Base-by-base conservation (phyloP, 2,888 invertebrate genomes). In the Cryptophagus acutangulus region DNA sequence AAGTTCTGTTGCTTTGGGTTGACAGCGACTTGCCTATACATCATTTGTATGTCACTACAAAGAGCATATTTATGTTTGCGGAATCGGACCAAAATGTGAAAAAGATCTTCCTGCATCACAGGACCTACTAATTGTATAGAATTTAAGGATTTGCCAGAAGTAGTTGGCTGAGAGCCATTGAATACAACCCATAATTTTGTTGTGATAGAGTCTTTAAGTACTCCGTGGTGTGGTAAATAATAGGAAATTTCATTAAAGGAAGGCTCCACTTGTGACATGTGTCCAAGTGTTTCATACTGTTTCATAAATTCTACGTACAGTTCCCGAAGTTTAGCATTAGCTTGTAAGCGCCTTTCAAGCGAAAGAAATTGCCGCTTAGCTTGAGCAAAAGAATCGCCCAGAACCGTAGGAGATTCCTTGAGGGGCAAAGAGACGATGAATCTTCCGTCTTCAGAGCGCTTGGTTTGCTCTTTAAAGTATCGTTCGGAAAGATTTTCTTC, bases 161-260 rank as follows among this genome's bases (percentile, higher is more conserved):
- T 13, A 5, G 31, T 31, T 16, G 3, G 3, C 14, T n/a, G 9
- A 13, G n/a, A 10, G 2, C n/a, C 31, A 13, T 31, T 16, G n/a
- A 31, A 31, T 5, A 31, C 31, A 31, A 31, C 31, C 3, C 31
- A 16, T 5, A 38, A 17, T 12, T 18, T 31, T 3, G 29, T 38
- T 1, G 38, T n/a, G 3, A 17, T 31, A 8, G 15, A 15, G 12
- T 31, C 31, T 16, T 31, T 31, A 6, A 31, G 3, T 5, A 31
- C 14, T 5, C 15, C 13, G 16, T 31, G 31, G n/a, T 31, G 31
- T 10, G 31, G 31, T 10, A 31, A 10, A n/a, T 15, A 31, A 16
- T 31, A 31, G 3, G 8, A 6, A 10, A 9, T 5, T 13, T 3
- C 8, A 6, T 16, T 17, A 15, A 6, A 13, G 6, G 14, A 26